Evolutionary conservation across 2,888 invertebrate genomes (phyloP), one percentile per base, ranked within the genome.

Genomic region (Flexamia atlantica): DNA sequence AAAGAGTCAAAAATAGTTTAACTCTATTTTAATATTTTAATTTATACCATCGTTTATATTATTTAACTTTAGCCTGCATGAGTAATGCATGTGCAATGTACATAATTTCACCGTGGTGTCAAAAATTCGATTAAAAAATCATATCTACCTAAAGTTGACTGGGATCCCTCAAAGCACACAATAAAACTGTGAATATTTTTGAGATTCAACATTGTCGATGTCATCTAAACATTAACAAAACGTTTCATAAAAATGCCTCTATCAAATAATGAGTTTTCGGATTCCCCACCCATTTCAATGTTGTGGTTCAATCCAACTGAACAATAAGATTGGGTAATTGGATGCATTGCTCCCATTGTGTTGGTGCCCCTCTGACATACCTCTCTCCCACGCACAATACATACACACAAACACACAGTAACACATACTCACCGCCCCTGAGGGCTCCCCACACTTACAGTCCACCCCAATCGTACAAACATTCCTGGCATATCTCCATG

Each of bases 251-350:
- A 46, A 46, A 46, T 17, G 46, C 46, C 3, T 25, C 64, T 17
- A 9, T 64, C 64, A 28, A 64, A 64, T 46, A 46, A 46, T 30
- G 28, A 64, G 64, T 57, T 57, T 57, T 68, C 12, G 10, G 50
- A 28, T 20, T 28, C 76, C 76, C 76, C 50, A 76, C 28, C 28
- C 50, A 46, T 46, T 76, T 42, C 50, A 25, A 76, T 76, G 76
- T 50, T 46, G 76, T 76, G 70, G 70, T 70, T 70, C 40, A 40
- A 70, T 70, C n/a, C 70, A 70, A 76, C 50, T 28, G 76, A 76
- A 76, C 76, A 76, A 76, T 76, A 50, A 76, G 76, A 76, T 76
- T 76, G 25, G 23, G 40, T 76, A 76, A 76, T 76, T 46, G 50
- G 76, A 76, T 50, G 76, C 76, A 76, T 76, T 50, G 76, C 76